phyloP scores from a whole-genome alignment of 1,140 invertebrate genomes.

The Brachionus plicatilis region DNA sequence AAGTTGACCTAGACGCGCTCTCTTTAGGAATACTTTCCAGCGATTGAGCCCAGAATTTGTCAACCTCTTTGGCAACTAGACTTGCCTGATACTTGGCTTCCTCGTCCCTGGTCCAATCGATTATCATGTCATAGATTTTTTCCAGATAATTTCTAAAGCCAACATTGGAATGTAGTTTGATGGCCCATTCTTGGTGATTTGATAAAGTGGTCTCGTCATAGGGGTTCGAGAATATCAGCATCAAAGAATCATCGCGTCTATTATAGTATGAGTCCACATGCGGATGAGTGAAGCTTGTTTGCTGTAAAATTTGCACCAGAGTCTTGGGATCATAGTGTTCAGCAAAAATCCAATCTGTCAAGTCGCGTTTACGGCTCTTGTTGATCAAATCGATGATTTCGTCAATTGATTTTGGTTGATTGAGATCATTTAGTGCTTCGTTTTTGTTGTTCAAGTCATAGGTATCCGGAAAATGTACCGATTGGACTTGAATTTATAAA shows the following conservation, averaged over 20 bases:
- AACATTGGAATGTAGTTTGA: slow-evolving; percentile 54
- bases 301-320: slow-evolving; percentile 52
- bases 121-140: slow-evolving; percentile 49
- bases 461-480: slow-evolving; percentile 36
- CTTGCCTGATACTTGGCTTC: slow-evolving; percentile 53
- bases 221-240: slow-evolving; percentile 54
- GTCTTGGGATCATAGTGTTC: slow-evolving; percentile 52
- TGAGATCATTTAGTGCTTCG: neutral
- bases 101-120: slow-evolving; percentile 51
- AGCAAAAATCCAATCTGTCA: slow-evolving; percentile 54
- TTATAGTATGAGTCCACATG: slow-evolving; percentile 53
- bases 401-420: slow-evolving; percentile 25
- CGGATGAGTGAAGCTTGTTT: slow-evolving; percentile 48
- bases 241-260: slow-evolving; percentile 50
- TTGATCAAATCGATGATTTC: slow-evolving; percentile 47
- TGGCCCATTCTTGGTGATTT: slow-evolving; percentile 50
- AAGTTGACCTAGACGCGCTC: neutral
- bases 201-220: slow-evolving; percentile 46
- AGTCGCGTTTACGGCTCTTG: slow-evolving; percentile 48
- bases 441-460: neutral
- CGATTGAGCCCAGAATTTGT: slow-evolving; percentile 45
- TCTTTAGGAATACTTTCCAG: slow-evolving; percentile 43
- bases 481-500: slow-evolving; percentile 11
- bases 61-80: slow-evolving; percentile 48
- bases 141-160: slow-evolving; percentile 56